Evolutionary conservation across 1,140 invertebrate genomes (phyloP), one percentile per base, ranked within the genome.

Genomic region (Theocolax elegans): DNA sequence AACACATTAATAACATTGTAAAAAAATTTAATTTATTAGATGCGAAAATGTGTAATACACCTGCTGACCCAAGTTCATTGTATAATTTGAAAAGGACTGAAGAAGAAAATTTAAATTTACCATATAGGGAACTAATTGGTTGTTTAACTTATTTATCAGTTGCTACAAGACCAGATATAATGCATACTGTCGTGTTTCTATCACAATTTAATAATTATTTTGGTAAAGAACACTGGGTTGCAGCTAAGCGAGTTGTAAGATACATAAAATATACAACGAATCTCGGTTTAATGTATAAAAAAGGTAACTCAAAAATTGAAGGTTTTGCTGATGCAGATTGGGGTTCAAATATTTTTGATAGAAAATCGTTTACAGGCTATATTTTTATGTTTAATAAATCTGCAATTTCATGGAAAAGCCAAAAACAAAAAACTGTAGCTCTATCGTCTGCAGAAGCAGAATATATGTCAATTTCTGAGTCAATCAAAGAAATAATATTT

Each of bases 101-200:
- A 6, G 17, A 21, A 48, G 7, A 48, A 48, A 21, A 48, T 21
- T 19, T 1, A 21, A 4, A 21, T 4, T 2, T 48, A 48, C 74
- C 72, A 48, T 87, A 80, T 67, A 76, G 80, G 71, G 62, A 86
- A 49, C 38, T 81, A 12, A 78, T 87, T n/a, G 85, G 85, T 19
- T 51, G 31, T 0, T 27, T 77, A 15, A 77, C 85, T 60, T 85
- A 85, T 71, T 42, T 85, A 13, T 72, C 80, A 1, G 59, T 78
- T 1, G 67, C 69, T 7, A 81, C 82, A 0, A 27, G 83, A 27
- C 83, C 79, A 10, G 84, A 86, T 60, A 79, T 85, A 40, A 68
- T 77, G 7, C 80, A 76, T 69, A 71, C 79, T 38, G 77, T 75
- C 13, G 74, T 56, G 42, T 53, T 42, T 25, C 25, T 77, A 6